Conservation (phyloP, 2,797 vertebrate species). For the Hemitrygon akajei region DNA sequence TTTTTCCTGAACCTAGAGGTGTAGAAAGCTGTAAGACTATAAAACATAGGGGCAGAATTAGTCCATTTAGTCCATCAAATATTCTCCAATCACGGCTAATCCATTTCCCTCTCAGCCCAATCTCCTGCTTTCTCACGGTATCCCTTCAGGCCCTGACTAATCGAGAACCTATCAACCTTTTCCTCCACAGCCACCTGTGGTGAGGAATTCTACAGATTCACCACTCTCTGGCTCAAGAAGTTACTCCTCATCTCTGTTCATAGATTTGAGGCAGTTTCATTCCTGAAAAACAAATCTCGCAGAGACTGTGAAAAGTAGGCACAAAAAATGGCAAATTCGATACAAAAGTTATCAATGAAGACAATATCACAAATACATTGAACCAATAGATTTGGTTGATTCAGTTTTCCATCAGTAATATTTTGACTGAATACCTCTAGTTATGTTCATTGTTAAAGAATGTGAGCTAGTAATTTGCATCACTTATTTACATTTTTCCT, state of each 20-base stretch:
- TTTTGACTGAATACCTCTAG: not conserved
- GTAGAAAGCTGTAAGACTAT: no score
- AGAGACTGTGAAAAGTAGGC: not conserved
- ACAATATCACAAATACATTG: constrained; percentile 12
- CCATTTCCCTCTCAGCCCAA: no score
- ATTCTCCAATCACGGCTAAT: no score
- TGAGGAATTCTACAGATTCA: no score
- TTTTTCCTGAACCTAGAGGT: no score
- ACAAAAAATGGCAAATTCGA: not conserved
- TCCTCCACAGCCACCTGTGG: no score
- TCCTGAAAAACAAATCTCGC: constrained; percentile 1
- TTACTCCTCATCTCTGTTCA: not conserved
- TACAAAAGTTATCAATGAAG: not conserved
- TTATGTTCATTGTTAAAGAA: not conserved
- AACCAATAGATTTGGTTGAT: not conserved
- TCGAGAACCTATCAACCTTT: no score
- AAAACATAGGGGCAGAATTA: no score
- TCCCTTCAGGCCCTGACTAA: no score
- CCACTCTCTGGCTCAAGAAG: not conserved
- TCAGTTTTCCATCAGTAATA: not conserved
- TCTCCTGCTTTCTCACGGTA: no score
- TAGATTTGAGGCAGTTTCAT: constrained; percentile 1
- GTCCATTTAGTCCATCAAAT: no score
- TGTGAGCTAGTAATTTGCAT: not conserved
- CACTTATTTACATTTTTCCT: constrained; percentile 11